These are phyloP conservation scores for Serranochromis macrocephalus DNA, from an alignment of 2,113 vertebrate genomes.

Conservation along the genomic window DNA sequence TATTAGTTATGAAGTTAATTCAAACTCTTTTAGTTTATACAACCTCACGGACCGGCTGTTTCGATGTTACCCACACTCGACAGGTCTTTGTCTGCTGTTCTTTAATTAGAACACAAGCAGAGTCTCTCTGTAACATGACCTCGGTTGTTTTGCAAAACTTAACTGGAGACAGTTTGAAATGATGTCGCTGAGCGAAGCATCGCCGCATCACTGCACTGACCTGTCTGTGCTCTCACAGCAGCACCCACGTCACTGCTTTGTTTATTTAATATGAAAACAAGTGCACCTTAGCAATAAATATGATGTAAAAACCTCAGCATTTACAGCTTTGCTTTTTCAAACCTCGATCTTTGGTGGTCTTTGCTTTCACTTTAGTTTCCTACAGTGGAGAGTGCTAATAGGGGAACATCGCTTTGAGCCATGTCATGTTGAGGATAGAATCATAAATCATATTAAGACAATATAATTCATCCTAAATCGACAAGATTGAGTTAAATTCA, in stretches of 20 bases:
- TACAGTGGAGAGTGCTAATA: not conserved
- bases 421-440: not conserved
- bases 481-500: not conserved
- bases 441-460: not conserved
- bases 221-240: not conserved
- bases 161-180: not conserved
- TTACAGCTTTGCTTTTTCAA: not conserved
- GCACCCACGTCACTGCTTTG: not conserved
- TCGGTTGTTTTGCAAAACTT: not conserved
- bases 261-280: fast-evolving
- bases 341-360: not conserved
- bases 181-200: not conserved
- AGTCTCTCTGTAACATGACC: not conserved
- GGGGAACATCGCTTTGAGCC: fast-evolving
- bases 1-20: not conserved
- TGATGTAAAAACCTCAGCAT: not conserved
- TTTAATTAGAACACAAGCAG: not conserved
- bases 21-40: not conserved
- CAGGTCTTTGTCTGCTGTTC: not conserved
- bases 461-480: not conserved
- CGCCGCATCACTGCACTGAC: fast-evolving
- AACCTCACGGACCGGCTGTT: not conserved
- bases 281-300: fast-evolving
- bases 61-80: not conserved
- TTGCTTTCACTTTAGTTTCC: not conserved